Evolutionary conservation across 1,140 invertebrate genomes (phyloP).

Genomic region (Drosophila ohnishii): DNA sequence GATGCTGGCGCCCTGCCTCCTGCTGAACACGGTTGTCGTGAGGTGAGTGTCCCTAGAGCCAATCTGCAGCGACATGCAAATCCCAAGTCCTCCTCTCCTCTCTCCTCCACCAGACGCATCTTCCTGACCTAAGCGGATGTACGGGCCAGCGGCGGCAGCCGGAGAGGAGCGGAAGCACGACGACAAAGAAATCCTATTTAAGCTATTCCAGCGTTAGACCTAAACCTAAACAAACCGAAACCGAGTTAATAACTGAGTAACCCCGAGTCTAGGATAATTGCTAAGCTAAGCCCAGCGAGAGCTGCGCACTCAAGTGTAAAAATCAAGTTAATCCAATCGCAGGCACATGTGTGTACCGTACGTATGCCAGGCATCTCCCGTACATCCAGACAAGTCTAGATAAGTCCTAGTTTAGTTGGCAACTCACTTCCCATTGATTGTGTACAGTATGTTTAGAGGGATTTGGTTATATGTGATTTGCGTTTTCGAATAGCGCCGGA

Average conservation of each 20-base stretch:
- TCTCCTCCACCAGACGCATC: constrained; percentile 56
- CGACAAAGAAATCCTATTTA: constrained; percentile 69
- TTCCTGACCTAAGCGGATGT: constrained; percentile 74
- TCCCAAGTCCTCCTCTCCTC: constrained; percentile 20
- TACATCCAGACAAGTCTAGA: constrained; percentile 28
- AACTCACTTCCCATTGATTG: constrained; percentile 41
- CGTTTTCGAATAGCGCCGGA: constrained; percentile 7
- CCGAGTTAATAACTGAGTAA: constrained; percentile 50
- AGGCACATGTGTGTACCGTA: constrained; percentile 33
- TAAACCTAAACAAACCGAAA: constrained; percentile 42
- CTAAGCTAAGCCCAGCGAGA: constrained; percentile 55
- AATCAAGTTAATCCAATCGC: constrained; percentile 63
- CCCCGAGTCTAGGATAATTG: constrained; percentile 54
- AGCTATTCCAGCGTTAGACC: constrained; percentile 76
- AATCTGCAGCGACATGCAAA: constrained; percentile 23
- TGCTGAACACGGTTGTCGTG: constrained; percentile 78
- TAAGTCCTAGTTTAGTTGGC: constrained; percentile 49
- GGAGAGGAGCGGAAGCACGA: constrained; percentile 22
- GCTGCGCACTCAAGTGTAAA: constrained; percentile 63
- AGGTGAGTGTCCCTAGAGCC: constrained; percentile 62
- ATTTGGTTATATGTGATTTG: constrained; percentile 34
- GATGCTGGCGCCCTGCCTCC: constrained; percentile 78
- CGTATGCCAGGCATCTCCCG: constrained; percentile 58
- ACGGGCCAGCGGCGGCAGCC: constrained; percentile 6
- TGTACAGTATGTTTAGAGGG: constrained; percentile 62